Percentiles rank a stretch among this genome's conserved stretches.
phyloP scores from a whole-genome alignment of 2,888 invertebrate genomes.

The Drosophila hamatofila region DNA sequence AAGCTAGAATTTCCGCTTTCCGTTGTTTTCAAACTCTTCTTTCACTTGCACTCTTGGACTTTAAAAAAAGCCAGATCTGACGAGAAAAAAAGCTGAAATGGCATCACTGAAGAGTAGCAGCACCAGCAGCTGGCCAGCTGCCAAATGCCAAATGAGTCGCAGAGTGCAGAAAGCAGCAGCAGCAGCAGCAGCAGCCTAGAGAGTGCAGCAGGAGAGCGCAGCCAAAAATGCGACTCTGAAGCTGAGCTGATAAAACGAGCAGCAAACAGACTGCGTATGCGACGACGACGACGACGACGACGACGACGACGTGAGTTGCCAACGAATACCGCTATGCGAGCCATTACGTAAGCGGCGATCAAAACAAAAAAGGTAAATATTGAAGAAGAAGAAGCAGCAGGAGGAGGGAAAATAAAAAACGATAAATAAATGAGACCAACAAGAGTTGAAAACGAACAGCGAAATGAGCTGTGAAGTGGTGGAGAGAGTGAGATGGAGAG shows the following conservation, averaged over 20 bases:
- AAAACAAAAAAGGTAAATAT: constrained; percentile 81
- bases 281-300: constrained; percentile 26
- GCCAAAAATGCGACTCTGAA: constrained; percentile 16
- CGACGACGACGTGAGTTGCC: constrained; percentile 44
- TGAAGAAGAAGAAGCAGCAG: constrained; percentile 47
- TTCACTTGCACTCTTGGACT: too few species aligned
- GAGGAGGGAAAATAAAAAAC: constrained; percentile 52
- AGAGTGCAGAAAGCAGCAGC: constrained; percentile 2
- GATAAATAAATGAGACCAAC: constrained; percentile 67
- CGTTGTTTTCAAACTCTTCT: too few species aligned
- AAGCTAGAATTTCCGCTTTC: too few species aligned
- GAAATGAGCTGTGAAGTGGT: constrained; percentile 38
- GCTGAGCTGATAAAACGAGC: constrained; percentile 39
- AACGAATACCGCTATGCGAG: constrained; percentile 46
- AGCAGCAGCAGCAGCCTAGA: constrained; percentile 13
- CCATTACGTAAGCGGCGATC: constrained; percentile 72
- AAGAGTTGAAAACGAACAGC: constrained; percentile 43
- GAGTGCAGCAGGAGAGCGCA: constrained; percentile 23
- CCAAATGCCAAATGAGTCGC: not conserved
- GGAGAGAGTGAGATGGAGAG: constrained; percentile 17
- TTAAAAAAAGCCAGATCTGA: too few species aligned
- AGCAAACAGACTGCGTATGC: constrained; percentile 21
- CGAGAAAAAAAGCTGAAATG: too few species aligned
- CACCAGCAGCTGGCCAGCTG: constrained; percentile 1
- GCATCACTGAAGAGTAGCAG: too few species aligned